Percentiles rank a stretch among this genome's conserved stretches.
Conservation (phyloP, 2,888 invertebrate genomes). For the Drosophila yooni region DNA sequence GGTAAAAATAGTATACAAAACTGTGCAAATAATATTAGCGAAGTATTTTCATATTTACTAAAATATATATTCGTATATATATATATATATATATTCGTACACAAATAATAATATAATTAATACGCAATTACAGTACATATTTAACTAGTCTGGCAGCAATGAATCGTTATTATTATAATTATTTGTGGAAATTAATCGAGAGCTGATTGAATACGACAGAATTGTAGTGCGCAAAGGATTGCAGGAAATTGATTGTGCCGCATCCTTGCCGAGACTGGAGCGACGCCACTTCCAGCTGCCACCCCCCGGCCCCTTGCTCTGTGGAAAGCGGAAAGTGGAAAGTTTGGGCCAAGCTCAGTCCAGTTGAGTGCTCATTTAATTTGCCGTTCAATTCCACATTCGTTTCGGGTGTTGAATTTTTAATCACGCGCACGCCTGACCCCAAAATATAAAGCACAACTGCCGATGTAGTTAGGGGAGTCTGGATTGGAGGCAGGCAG, state of each 20-base stretch:
- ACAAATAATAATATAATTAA: too few relatives aligned
- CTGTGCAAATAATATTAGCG: too few relatives aligned
- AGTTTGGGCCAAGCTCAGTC: not conserved
- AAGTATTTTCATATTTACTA: not conserved
- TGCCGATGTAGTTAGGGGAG: not conserved
- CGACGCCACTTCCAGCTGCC: not conserved
- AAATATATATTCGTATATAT: too few relatives aligned
- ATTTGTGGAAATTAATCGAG: not conserved
- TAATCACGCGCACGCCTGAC: slow-evolving; percentile 79
- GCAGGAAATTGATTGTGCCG: not conserved
- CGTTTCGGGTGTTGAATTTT: slow-evolving; percentile 83
- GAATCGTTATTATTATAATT: not conserved
- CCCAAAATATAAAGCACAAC: slow-evolving; percentile 31
- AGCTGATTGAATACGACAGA: not conserved
- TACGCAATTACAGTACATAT: not conserved
- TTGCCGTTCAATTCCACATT: slow-evolving; percentile 82
- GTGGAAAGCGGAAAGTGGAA: not conserved
- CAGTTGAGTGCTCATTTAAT: slow-evolving; percentile 76
- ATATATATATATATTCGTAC: not conserved
- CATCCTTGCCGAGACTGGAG: not conserved
- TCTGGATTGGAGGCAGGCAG: slow-evolving; percentile 6
- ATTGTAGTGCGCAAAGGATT: not conserved
- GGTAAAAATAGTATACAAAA: too few relatives aligned
- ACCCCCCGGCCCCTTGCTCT: not conserved
- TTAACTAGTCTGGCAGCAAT: not conserved